Percentiles rank a stretch among this genome's conserved stretches.
Evolutionary conservation across 2,888 invertebrate species (phyloP).

Genomic region (Peribatodes rhomboidaria): DNA sequence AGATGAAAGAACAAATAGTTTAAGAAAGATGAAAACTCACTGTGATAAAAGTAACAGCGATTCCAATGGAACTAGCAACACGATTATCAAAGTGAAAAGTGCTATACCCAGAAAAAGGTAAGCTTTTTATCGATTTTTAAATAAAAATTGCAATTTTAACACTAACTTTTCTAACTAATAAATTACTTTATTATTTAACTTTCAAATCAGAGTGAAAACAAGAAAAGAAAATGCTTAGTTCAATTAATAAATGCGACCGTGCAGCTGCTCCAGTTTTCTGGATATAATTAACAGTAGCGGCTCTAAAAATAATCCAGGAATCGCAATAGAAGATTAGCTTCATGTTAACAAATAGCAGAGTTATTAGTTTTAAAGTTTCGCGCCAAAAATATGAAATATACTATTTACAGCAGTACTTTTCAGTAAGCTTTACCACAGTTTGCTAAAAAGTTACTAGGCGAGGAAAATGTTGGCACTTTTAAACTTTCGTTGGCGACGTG

Average conservation of each 20-base stretch:
- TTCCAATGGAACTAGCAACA: constrained; percentile 54
- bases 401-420: not conserved
- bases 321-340: constrained; percentile 27
- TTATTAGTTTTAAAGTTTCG: not conserved
- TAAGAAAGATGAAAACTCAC: constrained; percentile 63
- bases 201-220: not conserved
- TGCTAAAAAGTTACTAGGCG: not conserved
- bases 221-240: constrained; percentile 17
- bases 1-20: constrained; percentile 54
- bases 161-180: not conserved
- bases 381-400: not conserved
- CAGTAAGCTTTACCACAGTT: not conserved
- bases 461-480: too few species aligned
- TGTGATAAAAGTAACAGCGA: constrained; percentile 69
- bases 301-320: constrained; percentile 62
- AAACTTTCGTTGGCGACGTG: not conserved
- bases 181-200: not conserved
- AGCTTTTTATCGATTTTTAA: constrained; percentile 56
- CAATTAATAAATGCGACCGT: constrained; percentile 44
- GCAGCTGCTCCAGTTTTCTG: constrained; percentile 65
- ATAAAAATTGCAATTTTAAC: not conserved
- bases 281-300: constrained; percentile 69
- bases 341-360: constrained; percentile 13
- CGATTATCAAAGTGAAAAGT: constrained; percentile 82
- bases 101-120: constrained; percentile 80